Percentiles rank a stretch among this genome's conserved stretches.
Evolutionary conservation across 2,888 invertebrate species (phyloP).

Genomic region (Drosophila neotestacea): DNA sequence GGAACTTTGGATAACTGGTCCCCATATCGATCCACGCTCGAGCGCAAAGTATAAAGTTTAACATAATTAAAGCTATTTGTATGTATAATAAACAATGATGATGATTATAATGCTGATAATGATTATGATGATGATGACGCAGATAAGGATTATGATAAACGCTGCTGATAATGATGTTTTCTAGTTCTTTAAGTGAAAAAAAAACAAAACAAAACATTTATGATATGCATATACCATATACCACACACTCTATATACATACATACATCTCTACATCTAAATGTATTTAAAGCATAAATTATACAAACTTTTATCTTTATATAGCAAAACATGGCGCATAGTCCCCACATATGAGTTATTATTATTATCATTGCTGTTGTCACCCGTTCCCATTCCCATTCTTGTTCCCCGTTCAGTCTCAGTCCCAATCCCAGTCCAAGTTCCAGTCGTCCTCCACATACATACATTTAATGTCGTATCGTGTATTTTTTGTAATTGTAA

Average conservation of each 20-base stretch:
- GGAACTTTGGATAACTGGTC: neutral
- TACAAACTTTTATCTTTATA: constrained; percentile 38
- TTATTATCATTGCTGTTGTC: constrained; percentile 42
- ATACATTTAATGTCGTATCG: constrained; percentile 65
- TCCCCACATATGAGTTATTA: constrained; percentile 32
- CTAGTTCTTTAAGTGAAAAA: constrained; percentile 70
- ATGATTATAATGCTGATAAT: constrained; percentile 27
- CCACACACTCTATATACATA: constrained; percentile 26
- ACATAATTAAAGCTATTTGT: constrained; percentile 33
- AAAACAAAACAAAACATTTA: constrained; percentile 25
- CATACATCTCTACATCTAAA: constrained; percentile 46
- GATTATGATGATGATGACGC: constrained; percentile 32
- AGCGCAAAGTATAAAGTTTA: constrained; percentile 29
- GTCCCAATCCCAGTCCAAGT: constrained; percentile 11
- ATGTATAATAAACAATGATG: constrained; percentile 41
- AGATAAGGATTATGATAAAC: constrained; percentile 31
- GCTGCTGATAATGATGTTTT: constrained; percentile 67
- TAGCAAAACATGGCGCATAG: constrained; percentile 29
- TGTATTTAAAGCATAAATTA: constrained; percentile 53
- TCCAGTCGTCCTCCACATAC: constrained; percentile 14
- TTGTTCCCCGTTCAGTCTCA: neutral
- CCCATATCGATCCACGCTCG: constrained; percentile 7
- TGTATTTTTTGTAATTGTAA: constrained; percentile 74
- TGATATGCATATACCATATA: constrained; percentile 51
- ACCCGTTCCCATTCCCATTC: neutral